These are phyloP conservation scores for Phrynocephalus versicolor DNA, from an alignment of 2,113 vertebrate species.

Conservation along the genomic window DNA sequence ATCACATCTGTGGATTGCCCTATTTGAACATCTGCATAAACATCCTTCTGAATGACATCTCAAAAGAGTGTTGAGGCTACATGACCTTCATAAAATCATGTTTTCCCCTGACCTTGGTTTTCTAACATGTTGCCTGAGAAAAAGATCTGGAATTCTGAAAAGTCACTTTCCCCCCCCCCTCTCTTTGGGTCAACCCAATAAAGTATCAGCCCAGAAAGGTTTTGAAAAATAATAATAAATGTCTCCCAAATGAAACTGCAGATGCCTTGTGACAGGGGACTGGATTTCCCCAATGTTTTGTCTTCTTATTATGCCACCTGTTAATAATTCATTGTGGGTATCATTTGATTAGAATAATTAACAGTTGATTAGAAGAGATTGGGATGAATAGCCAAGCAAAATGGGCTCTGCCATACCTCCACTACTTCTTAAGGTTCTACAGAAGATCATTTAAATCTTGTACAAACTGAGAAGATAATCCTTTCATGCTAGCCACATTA, in stretches of 20 bases:
- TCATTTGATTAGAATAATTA: neutral
- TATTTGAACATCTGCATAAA: too few species aligned
- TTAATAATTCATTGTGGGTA: neutral
- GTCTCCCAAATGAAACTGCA: neutral
- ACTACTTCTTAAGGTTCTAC: neutral
- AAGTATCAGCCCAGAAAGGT: too few species aligned
- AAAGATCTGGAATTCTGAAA: too few species aligned
- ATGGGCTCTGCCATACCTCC: neutral
- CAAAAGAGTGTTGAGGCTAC: too few species aligned
- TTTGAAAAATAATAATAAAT: neutral
- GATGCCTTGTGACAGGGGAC: neutral
- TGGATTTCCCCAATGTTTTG: neutral
- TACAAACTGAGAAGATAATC: neutral
- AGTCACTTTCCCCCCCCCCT: too few species aligned
- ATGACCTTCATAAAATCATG: too few species aligned
- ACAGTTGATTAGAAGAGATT: neutral
- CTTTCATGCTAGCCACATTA: neutral
- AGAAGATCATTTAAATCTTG: slow-evolving; percentile 10
- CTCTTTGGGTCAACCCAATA: too few species aligned
- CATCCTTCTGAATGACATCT: too few species aligned
- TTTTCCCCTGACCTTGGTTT: too few species aligned
- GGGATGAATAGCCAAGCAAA: neutral
- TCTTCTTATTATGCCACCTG: neutral
- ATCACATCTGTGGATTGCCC: too few species aligned
- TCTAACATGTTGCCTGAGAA: too few species aligned